Evolutionary conservation across 2,888 invertebrate genomes (phyloP).

Genomic region (Apodemia duryi): DNA sequence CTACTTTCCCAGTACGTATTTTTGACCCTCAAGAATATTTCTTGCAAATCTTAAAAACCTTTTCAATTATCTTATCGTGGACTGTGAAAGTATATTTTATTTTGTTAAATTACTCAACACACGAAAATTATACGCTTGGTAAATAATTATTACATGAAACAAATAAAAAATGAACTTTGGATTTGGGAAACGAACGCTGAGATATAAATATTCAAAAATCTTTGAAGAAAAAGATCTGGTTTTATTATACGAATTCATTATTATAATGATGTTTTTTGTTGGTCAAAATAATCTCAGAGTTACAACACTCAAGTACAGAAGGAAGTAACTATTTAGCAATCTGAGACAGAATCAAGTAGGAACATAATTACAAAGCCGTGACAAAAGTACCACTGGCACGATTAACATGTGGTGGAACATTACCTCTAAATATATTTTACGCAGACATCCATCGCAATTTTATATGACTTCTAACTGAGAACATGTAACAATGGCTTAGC

Average conservation of each 20-base stretch:
- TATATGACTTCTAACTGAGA: slow-evolving; percentile 61
- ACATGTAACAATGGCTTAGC: slow-evolving; percentile 41
- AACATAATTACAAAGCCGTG: slow-evolving; percentile 47
- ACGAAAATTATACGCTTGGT: not conserved
- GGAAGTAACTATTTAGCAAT: no score
- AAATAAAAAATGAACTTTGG: not conserved
- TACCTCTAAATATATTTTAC: slow-evolving; percentile 30
- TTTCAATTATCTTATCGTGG: no score
- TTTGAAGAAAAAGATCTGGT: not conserved
- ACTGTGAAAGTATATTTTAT: no score
- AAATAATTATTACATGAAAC: not conserved
- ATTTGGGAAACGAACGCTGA: not conserved
- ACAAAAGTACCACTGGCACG: slow-evolving; percentile 43
- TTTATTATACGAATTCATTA: slow-evolving; percentile 6
- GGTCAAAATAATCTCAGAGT: slow-evolving; percentile 15
- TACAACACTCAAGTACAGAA: slow-evolving; percentile 16
- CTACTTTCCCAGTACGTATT: no score
- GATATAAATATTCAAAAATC: not conserved
- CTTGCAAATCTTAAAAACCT: no score
- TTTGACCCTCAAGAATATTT: no score
- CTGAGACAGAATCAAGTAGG: not conserved
- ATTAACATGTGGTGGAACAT: slow-evolving; percentile 46
- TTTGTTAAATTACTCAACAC: not conserved
- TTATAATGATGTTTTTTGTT: slow-evolving; percentile 1
- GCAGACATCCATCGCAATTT: slow-evolving; percentile 47